Evolutionary conservation across 2,113 vertebrate species (phyloP).

Genomic region (Megalops atlanticus): DNA sequence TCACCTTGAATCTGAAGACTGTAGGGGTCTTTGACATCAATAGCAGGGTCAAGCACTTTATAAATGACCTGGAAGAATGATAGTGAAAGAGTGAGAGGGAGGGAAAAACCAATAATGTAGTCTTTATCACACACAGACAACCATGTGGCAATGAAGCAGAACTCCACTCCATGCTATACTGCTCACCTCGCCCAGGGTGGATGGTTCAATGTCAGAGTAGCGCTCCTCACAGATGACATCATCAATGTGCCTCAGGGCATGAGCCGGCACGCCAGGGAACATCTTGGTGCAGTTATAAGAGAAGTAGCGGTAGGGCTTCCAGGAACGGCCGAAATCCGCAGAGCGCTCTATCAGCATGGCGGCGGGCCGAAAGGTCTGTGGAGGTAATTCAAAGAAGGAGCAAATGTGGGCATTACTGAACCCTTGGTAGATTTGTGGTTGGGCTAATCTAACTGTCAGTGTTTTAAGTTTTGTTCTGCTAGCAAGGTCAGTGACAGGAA

Average conservation of each 20-base stretch:
- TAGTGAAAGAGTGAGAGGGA: constrained; percentile 5
- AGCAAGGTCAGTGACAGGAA: neutral
- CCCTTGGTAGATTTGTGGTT: neutral
- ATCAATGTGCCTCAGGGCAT: constrained; percentile 65
- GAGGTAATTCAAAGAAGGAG: constrained; percentile 7
- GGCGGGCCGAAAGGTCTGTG: constrained; percentile 80
- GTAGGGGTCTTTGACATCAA: constrained; percentile 81
- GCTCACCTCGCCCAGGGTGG: constrained; percentile 79
- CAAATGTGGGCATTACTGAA: neutral
- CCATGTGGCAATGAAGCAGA: neutral
- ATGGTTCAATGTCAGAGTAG: constrained; percentile 85
- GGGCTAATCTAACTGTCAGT: neutral
- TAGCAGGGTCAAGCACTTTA: constrained; percentile 84
- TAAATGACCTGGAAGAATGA: constrained; percentile 79
- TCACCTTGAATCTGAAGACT: constrained; percentile 82
- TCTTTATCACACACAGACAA: neutral
- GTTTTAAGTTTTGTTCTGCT: no score
- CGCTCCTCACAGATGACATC: constrained; percentile 82
- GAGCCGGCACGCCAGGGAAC: constrained; percentile 66
- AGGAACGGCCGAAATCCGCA: constrained; percentile 72
- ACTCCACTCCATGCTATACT: neutral
- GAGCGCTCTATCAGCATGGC: constrained; percentile 85
- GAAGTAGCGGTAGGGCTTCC: constrained; percentile 82
- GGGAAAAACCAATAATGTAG: neutral
- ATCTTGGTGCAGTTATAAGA: constrained; percentile 81